phyloP scores from a whole-genome alignment of 2,888 invertebrate genomes.

The Protophormia terraenovae region DNA sequence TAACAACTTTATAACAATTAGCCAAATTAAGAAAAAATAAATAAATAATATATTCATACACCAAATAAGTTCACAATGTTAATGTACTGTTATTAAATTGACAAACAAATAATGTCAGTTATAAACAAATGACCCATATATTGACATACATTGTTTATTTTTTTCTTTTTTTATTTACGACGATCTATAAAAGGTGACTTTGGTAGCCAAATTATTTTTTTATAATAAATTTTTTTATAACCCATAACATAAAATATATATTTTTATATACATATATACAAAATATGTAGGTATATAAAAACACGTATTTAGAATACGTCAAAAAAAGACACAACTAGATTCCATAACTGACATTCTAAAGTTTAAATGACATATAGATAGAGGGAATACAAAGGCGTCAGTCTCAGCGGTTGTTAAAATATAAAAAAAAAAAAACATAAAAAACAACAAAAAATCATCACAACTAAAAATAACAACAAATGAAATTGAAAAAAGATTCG shows the following conservation, averaged over 20 bases:
- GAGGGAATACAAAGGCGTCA: not conserved
- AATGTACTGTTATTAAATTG: conserved; percentile 29
- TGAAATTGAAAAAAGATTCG: not conserved
- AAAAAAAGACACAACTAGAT: conserved; percentile 49
- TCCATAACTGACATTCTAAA: conserved; percentile 62
- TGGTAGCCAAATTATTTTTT: conserved; percentile 30
- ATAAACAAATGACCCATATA: conserved; percentile 60
- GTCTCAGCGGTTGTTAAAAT: too few species aligned
- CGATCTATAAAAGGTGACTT: not conserved
- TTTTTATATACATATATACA: not conserved
- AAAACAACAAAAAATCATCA: not conserved
- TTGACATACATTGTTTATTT: not conserved
- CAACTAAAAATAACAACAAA: not conserved
- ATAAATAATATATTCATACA: not conserved
- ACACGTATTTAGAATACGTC: conserved; percentile 40
- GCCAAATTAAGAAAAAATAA: not conserved
- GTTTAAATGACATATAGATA: not conserved
- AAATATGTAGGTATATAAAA: not conserved
- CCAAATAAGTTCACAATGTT: not conserved
- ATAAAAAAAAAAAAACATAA: not conserved
- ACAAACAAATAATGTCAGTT: conserved; percentile 41
- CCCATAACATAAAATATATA: too few species aligned
- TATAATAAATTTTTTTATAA: not conserved
- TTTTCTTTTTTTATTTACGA: not conserved
- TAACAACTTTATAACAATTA: not conserved